Evolutionary conservation across 2,797 vertebrate species (phyloP).

Genomic region (Semotilus atromaculatus): DNA sequence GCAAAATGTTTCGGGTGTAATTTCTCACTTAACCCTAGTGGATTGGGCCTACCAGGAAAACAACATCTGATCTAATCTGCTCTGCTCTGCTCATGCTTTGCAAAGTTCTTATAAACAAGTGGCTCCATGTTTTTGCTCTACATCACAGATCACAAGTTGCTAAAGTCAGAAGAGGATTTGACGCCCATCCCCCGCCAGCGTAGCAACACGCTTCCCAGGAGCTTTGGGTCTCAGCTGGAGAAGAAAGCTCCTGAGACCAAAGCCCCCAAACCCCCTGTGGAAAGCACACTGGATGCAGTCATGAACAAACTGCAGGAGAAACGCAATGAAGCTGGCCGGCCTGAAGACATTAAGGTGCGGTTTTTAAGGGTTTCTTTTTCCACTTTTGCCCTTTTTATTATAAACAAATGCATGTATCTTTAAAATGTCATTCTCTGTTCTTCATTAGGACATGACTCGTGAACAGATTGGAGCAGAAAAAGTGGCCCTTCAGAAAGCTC

Average conservation of each 20-base stretch:
- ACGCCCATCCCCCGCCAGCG: constrained; percentile 90
- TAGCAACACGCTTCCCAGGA: constrained; percentile 97
- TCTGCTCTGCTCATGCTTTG: not conserved
- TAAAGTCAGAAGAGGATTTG: constrained; percentile 92
- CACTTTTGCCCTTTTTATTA: not conserved
- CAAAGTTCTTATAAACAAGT: not conserved
- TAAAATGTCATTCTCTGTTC: not conserved
- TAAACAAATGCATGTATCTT: constrained; percentile 4
- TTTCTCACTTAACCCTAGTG: constrained; percentile 27
- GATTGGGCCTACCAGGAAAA: constrained; percentile 22
- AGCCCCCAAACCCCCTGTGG: constrained; percentile 85
- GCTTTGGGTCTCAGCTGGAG: constrained; percentile 96
- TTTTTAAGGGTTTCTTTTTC: not conserved
- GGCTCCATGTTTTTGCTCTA: not conserved
- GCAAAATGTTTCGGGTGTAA: constrained; percentile 10
- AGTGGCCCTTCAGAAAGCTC: constrained; percentile 92
- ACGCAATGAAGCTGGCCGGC: constrained; percentile 84
- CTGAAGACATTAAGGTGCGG: constrained; percentile 94
- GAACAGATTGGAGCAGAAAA: constrained; percentile 96
- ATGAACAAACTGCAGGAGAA: constrained; percentile 93
- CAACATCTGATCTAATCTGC: constrained; percentile 16
- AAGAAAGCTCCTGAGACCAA: constrained; percentile 88
- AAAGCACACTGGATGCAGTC: constrained; percentile 88
- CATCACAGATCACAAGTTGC: constrained; percentile 86
- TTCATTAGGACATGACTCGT: constrained; percentile 93